phyloP scores from a whole-genome alignment of 37 sponge, comb jelly and placozoan genomes.

The Ianthella basta region DNA sequence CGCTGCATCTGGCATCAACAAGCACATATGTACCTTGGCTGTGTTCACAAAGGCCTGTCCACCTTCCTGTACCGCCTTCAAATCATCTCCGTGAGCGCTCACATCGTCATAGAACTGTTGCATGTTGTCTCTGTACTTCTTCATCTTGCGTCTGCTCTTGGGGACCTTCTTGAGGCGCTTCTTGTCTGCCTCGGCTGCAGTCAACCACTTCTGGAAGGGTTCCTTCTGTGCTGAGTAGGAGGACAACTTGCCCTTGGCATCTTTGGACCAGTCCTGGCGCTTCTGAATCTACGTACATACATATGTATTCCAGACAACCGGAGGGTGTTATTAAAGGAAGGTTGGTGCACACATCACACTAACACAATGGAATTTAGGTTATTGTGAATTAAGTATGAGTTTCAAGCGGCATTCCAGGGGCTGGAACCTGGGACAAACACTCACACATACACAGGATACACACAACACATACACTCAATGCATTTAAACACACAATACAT shows the following conservation, averaged over 20 bases:
- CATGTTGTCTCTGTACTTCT: conserved; percentile 16
- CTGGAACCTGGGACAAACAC: too few relatives aligned
- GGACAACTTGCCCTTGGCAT: conserved; percentile 25
- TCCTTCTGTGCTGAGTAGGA: conserved; percentile 24
- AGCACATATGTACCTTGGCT: conserved; percentile 64
- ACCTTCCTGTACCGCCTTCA: conserved; percentile 41
- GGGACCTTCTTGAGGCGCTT: conserved; percentile 38
- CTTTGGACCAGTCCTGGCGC: conserved; percentile 33
- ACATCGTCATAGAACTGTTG: conserved; percentile 45
- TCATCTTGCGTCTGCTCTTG: conserved; percentile 13
- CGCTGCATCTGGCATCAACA: too few relatives aligned
- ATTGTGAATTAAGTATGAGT: too few relatives aligned
- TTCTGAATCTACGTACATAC: conserved; percentile 32
- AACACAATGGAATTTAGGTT: neutral
- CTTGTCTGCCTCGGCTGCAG: conserved; percentile 41
- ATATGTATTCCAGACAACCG: neutral
- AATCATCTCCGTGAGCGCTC: conserved; percentile 33
- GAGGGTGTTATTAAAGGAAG: neutral
- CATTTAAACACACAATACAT: conserved; percentile 16
- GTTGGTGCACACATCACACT: neutral
- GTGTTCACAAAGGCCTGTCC: conserved; percentile 40
- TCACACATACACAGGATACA: neutral
- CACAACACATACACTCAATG: neutral
- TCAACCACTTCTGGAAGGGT: conserved; percentile 51
- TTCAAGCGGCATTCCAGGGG: too few relatives aligned